phyloP scores from a whole-genome alignment of 1,140 invertebrate genomes.

The Dinothrombium tinctorium region DNA sequence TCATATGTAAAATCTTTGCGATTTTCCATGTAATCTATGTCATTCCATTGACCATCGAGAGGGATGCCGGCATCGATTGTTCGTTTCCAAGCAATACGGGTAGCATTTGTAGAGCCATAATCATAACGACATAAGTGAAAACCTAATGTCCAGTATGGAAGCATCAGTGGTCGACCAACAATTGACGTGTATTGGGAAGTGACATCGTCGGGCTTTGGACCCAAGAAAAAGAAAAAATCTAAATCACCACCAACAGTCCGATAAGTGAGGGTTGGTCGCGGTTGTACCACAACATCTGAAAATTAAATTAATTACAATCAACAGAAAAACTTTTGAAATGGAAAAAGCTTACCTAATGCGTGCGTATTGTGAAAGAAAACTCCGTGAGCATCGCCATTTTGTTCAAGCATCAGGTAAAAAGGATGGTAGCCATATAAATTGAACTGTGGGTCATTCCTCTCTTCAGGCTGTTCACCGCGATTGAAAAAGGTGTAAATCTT shows the following conservation, averaged over 20 bases:
- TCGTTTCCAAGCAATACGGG: constrained; percentile 23
- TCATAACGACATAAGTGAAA: constrained; percentile 36
- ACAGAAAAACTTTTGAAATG: no score
- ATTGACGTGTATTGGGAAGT: constrained; percentile 24
- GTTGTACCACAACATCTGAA: constrained; percentile 51
- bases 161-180: constrained; percentile 20
- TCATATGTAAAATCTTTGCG: constrained; percentile 24
- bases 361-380: no score
- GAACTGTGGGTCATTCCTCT: no score
- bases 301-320: no score
- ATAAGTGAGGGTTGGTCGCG: constrained; percentile 47
- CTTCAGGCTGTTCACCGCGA: no score
- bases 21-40: constrained; percentile 25
- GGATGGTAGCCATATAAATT: no score
- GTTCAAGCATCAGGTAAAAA: no score
- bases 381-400: no score
- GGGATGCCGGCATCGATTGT: constrained; percentile 22
- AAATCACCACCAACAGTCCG: constrained; percentile 46
- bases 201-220: constrained; percentile 35
- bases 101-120: constrained; percentile 39
- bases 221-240: constrained; percentile 45
- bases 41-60: constrained; percentile 21
- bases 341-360: no score
- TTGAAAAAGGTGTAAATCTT: no score
- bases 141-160: constrained; percentile 26